Evolutionary conservation across 2,113 vertebrate species (phyloP).

Genomic region (Rostratula benghalensis): DNA sequence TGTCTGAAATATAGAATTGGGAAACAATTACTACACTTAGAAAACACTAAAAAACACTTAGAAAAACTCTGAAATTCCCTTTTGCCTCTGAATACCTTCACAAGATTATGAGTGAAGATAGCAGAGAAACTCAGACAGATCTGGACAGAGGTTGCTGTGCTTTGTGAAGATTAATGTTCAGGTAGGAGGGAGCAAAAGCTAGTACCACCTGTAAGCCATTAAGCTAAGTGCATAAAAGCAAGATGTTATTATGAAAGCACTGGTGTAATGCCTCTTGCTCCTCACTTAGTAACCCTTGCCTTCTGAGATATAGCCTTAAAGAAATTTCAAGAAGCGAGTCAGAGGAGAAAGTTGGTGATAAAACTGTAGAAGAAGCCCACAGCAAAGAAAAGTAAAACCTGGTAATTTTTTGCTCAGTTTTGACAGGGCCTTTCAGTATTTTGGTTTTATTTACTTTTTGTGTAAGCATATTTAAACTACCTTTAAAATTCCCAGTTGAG

Average conservation of each 20-base stretch:
- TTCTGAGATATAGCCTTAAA: background rate
- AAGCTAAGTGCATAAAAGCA: background rate
- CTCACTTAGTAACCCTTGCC: background rate
- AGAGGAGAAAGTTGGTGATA: background rate
- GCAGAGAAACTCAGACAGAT: background rate
- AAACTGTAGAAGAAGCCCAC: background rate
- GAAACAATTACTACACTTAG: background rate
- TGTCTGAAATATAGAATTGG: background rate
- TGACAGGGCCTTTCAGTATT: background rate
- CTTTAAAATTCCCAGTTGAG: background rate
- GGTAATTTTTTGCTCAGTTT: background rate
- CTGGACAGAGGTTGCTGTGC: background rate
- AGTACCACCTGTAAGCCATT: background rate
- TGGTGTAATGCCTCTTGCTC: background rate
- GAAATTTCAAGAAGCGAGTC: background rate
- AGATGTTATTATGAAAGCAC: background rate
- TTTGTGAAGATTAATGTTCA: background rate
- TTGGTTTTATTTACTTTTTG: background rate
- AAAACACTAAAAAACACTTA: background rate
- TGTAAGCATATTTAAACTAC: background rate
- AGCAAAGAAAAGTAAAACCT: background rate
- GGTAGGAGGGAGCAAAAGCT: background rate
- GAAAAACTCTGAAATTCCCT: background rate
- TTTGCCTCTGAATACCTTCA: background rate
- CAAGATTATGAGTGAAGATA: background rate